Conservation (phyloP, 2,888 invertebrate genomes). For the Clistopyga incitator region DNA sequence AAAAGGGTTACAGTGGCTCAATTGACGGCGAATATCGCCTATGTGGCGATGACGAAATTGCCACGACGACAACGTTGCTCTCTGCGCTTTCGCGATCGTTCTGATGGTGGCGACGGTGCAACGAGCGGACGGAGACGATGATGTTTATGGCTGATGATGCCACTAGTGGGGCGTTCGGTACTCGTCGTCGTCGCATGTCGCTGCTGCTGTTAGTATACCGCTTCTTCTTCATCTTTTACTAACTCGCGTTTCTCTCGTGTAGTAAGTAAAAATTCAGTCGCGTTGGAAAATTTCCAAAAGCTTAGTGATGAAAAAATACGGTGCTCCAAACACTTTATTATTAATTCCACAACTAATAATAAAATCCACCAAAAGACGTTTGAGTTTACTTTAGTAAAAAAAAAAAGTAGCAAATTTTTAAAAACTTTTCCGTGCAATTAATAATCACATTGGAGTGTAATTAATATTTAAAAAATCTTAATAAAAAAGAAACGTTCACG, state of each 20-base stretch:
- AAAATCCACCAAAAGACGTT: too few relatives aligned
- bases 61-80: constrained; percentile 7
- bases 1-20: too few relatives aligned
- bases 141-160: constrained; percentile 65
- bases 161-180: constrained; percentile 54
- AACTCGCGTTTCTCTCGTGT: constrained; percentile 11
- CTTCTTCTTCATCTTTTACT: constrained; percentile 57
- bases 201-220: constrained; percentile 16
- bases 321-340: background rate
- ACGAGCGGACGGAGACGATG: constrained; percentile 54
- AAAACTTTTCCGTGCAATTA: too few relatives aligned
- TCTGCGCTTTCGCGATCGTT: constrained; percentile 18
- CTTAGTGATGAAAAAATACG: background rate
- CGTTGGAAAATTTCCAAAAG: background rate
- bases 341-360: too few relatives aligned
- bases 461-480: too few relatives aligned
- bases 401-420: too few relatives aligned
- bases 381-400: too few relatives aligned
- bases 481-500: too few relatives aligned
- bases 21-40: too few relatives aligned
- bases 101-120: constrained; percentile 50
- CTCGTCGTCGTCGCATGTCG: constrained; percentile 7
- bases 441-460: too few relatives aligned
- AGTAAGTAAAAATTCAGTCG: constrained; percentile 40
- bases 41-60: background rate